Evolutionary conservation across 2,797 vertebrate species (phyloP).

Genomic region (Sphaeramia orbicularis): DNA sequence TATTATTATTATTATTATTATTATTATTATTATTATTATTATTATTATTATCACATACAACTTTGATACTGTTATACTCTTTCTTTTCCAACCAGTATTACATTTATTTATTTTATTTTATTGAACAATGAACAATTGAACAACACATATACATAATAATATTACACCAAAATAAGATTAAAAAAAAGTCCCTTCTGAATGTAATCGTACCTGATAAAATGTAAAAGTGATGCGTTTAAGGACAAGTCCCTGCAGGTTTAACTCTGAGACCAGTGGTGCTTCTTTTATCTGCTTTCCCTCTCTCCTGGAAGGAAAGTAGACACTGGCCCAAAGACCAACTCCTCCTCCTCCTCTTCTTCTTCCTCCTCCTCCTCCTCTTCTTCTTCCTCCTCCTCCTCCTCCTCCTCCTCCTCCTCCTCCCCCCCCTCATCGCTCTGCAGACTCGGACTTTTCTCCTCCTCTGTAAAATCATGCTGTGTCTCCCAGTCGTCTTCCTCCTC

Average conservation of each 20-base stretch:
- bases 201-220: background rate
- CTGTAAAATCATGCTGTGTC: slow-evolving; percentile 58
- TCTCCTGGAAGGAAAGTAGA: slow-evolving; percentile 63
- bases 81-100: too few relatives aligned
- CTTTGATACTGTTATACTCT: too few relatives aligned
- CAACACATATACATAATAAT: too few relatives aligned
- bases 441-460: slow-evolving; percentile 59
- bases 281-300: slow-evolving; percentile 41
- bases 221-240: background rate
- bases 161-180: too few relatives aligned
- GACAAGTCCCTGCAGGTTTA: slow-evolving; percentile 46
- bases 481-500: slow-evolving; percentile 38
- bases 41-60: too few relatives aligned
- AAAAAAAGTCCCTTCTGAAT: too few relatives aligned
- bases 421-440: slow-evolving; percentile 50
- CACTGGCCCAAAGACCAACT: slow-evolving; percentile 52
- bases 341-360: slow-evolving; percentile 13
- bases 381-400: slow-evolving; percentile 59
- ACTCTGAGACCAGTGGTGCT: slow-evolving; percentile 28
- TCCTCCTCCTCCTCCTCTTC: background rate
- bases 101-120: too few relatives aligned
- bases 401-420: background rate
- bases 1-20: too few relatives aligned
- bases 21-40: too few relatives aligned
- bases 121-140: too few relatives aligned